Evolutionary conservation across 2,888 invertebrate species (phyloP), one percentile per base, ranked within the genome.

Genomic region (Heliconius ethilla): DNA sequence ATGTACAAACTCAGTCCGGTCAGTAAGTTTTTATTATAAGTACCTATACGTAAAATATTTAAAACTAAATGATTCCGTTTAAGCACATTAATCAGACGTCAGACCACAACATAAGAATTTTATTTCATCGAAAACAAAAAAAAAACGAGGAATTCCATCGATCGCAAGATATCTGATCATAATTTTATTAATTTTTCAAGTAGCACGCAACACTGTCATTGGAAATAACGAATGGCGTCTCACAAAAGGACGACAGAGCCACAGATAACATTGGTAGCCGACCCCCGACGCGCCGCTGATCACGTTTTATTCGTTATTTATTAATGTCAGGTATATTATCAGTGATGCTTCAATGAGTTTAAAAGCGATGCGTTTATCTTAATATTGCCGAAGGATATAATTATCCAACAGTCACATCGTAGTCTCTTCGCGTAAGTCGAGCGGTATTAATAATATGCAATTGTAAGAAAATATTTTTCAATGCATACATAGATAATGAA

Each of bases 241-340:
- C 63, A 78, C 77, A 76, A 81, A 76, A 78, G 76, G 79, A 65
- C 70, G 77, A 67, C 78, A 55, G 75, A 79, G 55, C 69, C 70
- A 72, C 65, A 77, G 80, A 82, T 81, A 82, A 78, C 79, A 78
- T 77, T 80, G 80, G 79, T 75, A 70, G 75, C 75, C 75, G 75
- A 77, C 74, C 79, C 67, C 74, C 79, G 77, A 70, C 75, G 78
- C 76, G 65, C 69, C 75, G 45, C n/a, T 63, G 78, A 79, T 77
- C 81, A 82, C 77, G 77, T 81, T 81, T 79, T 80, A 72, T 72
- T 63, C 74, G 40, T 74, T 74, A 74, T 74, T 74, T 74, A 80
- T 80, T 80, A 80, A 80, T 78, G 81, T 81, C 81, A 77, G 78
- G 78, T 78, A 75, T 76, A 70, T 79, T 82, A 81, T 82, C 81